Percentiles rank a stretch among this genome's conserved stretches.
Conservation (phyloP, 2,888 invertebrate species). For the Protonemura montana region DNA sequence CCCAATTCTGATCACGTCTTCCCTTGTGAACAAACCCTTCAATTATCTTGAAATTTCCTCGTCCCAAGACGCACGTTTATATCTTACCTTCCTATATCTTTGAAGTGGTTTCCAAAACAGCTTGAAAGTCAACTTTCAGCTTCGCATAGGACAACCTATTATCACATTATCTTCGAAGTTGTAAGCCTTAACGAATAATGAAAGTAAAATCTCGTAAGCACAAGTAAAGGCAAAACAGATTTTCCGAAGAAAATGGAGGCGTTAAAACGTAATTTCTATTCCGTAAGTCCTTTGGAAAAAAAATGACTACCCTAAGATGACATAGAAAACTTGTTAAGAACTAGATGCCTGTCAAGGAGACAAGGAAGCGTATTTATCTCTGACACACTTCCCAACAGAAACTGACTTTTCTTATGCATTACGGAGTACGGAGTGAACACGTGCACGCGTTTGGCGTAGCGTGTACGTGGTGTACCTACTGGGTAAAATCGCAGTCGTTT, state of each 20-base stretch:
- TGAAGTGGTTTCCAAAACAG: not conserved
- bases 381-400: not conserved
- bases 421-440: not conserved
- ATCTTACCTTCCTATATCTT: too few species aligned
- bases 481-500: not conserved
- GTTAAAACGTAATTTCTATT: not conserved
- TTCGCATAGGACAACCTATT: not conserved
- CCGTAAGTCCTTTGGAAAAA: not conserved
- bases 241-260: not conserved
- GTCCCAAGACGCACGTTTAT: too few species aligned
- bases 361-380: conserved; percentile 25
- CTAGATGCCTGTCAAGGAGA: not conserved
- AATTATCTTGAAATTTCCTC: too few species aligned
- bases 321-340: not conserved
- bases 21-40: too few species aligned
- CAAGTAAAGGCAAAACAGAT: conserved; percentile 8
- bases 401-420: conserved; percentile 8
- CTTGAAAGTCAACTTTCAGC: not conserved
- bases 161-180: not conserved
- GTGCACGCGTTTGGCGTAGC: too few species aligned
- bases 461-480: too few species aligned
- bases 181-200: not conserved
- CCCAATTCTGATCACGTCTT: not conserved
- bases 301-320: not conserved
- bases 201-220: conserved; percentile 7